Evolutionary conservation across 2,888 invertebrate species (phyloP), one percentile per base, ranked within the genome.

Genomic region (Heliothis peltigera): DNA sequence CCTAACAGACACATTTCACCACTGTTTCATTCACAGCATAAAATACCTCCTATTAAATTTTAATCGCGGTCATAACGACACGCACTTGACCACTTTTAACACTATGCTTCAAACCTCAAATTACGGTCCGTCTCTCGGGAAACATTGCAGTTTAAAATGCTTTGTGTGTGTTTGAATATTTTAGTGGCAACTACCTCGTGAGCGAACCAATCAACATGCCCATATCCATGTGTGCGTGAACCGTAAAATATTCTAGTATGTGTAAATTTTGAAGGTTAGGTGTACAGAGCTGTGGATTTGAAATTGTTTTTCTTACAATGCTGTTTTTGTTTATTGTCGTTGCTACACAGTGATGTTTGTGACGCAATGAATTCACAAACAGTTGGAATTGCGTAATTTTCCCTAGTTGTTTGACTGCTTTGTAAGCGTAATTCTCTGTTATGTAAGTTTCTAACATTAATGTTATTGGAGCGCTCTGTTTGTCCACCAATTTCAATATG

Each of bases 101-200:
- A 78, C 81, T 65, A 75, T 42, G 77, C 78, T 76, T 77, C 71
- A 66, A 77, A 71, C 78, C 77, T 70, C 74, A 81, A 84, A 84
- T 83, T 82, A 77, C 77, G 71, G 69, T 63, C 60, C 57, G 61
- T 79, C 83, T 71, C 79, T 43, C 46, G 70, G 76, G 76, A 28
- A 67, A 68, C 73, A 75, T 80, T 73, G 73, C 69, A 68, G 76
- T 79, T 80, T 80, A 80, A 75, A 79, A 77, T 77, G 64, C 60
- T 77, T 80, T 79, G 81, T 81, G 67, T 79, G 68, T 61, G 59
- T 75, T 64, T 84, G 74, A 84, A 85, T 85, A 84, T 82, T 84
- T 84, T 72, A 84, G 75, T 59, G 70, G 63, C 67, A 65, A 77
- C 73, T 75, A 76, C 76, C 65, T 69, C 48, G 64, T 63, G 67